phyloP scores from a whole-genome alignment of 2,797 vertebrate genomes.

The Enteromius mattozi region DNA sequence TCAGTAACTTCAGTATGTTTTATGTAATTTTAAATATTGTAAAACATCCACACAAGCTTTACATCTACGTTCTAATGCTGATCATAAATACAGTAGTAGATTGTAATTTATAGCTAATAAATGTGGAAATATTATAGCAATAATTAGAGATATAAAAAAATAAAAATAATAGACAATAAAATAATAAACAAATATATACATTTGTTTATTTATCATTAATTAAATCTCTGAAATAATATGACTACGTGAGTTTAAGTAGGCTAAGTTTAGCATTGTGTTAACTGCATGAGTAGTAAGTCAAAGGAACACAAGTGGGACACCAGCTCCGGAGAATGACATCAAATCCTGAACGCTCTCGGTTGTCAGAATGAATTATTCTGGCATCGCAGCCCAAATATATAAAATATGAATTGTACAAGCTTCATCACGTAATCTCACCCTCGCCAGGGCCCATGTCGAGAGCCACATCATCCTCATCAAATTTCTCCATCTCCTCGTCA shows the following conservation, averaged over 20 bases:
- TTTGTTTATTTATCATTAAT: not conserved
- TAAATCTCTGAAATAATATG: not conserved
- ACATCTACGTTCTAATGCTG: not conserved
- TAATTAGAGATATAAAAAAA: too few species aligned
- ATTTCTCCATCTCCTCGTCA: slow-evolving; percentile 68
- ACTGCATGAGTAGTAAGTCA: not conserved
- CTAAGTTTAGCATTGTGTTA: too few species aligned
- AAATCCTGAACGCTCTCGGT: slow-evolving; percentile 1
- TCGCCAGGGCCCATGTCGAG: slow-evolving; percentile 76
- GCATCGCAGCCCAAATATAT: slow-evolving; percentile 4
- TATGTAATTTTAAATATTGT: not conserved
- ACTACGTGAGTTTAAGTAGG: not conserved
- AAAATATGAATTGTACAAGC: slow-evolving; percentile 79
- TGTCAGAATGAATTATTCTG: slow-evolving; percentile 31
- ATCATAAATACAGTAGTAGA: not conserved
- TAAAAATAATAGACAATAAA: too few species aligned
- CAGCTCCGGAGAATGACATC: not conserved
- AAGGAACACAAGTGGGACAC: not conserved
- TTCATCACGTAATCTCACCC: slow-evolving; percentile 79
- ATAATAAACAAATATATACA: too few species aligned
- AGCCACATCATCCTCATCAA: slow-evolving; percentile 76
- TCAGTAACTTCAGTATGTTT: not conserved
- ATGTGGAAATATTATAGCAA: too few species aligned
- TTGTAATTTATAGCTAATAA: too few species aligned
- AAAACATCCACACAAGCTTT: not conserved